Base-by-base conservation (phyloP, 2,888 invertebrate species). In the Camptogramma bilineatum region DNA sequence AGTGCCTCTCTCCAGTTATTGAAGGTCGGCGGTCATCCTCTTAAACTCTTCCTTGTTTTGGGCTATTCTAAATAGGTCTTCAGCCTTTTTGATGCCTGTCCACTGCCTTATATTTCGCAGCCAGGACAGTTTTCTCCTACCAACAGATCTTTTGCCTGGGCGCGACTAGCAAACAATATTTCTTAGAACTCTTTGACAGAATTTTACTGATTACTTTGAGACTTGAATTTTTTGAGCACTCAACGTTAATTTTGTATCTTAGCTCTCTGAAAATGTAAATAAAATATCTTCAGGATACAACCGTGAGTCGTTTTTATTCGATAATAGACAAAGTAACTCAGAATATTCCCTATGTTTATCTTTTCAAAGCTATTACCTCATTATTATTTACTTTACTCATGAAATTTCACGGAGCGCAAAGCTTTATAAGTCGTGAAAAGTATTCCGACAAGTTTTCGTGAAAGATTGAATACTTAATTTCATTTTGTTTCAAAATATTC, bases 361-460 rank as follows among this genome's bases (percentile, higher is more conserved):
- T 44, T 44, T 44, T 44, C 28, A 28, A 28, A 28, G 28, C 28
- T 28, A 28, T 28, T 28, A 28, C 2, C 28, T 28, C 44, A 16
- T 44, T 13, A 44, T 17, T 44, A 44, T 44, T 44, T 16, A 50
- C 50, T 50, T 28, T 24, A 34, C 21, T 65, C 60, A 53, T 61
- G 54, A 55, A 68, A 62, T 50, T 59, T 56, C 53, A 60, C 58
- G 31, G 52, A 64, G 59, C 52, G 48, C 50, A 59, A 64, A 67
- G 56, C 54, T 66, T 60, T 66, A 8, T 17, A 51, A 51, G 51
- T 28, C 28, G 16, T 16, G 8, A 28, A 64, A 70, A 70, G 66
- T 60, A 66, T 63, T 24, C 21, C 48, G 50, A 39, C 47, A 59
- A 70, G 68, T 70, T 70, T 64, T 55, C 44, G 60, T 61, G 51